Evolutionary conservation across 2,888 invertebrate species (phyloP).

Genomic region (Podabrus alpinus): DNA sequence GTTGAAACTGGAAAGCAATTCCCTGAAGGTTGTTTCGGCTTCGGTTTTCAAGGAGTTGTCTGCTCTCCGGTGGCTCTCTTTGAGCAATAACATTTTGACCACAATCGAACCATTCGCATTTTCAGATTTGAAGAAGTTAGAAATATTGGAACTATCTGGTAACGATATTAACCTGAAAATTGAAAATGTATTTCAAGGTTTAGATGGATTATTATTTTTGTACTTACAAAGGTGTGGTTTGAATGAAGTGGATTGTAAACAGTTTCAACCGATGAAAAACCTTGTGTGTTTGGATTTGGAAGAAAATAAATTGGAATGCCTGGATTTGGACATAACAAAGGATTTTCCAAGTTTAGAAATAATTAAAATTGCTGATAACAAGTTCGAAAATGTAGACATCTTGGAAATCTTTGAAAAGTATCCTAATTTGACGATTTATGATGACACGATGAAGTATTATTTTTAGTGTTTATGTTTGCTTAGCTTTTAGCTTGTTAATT

Average conservation of each 20-base stretch:
- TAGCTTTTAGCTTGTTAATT: too few species aligned
- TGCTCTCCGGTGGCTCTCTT: not conserved
- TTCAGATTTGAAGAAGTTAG: not conserved
- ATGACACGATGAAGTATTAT: too few species aligned
- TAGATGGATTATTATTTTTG: not conserved
- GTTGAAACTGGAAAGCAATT: not conserved
- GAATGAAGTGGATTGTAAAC: not conserved
- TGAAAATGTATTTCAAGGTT: not conserved
- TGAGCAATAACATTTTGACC: not conserved
- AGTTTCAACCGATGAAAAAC: not conserved
- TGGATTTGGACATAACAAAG: not conserved
- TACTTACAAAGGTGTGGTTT: not conserved
- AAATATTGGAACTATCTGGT: not conserved
- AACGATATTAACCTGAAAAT: not conserved
- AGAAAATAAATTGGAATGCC: not conserved
- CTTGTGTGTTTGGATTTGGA: not conserved
- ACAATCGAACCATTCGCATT: not conserved
- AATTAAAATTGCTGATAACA: not conserved
- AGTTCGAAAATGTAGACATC: not conserved
- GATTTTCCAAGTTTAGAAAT: not conserved
- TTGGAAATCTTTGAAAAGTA: not conserved
- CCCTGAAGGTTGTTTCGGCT: not conserved
- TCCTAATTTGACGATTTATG: not conserved
- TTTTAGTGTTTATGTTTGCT: too few species aligned
- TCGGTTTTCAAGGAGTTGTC: not conserved